Evolutionary conservation across 2,797 vertebrate species (phyloP), one percentile per base, ranked within the genome.

Genomic region (Poeciliopsis paucimaculata): DNA sequence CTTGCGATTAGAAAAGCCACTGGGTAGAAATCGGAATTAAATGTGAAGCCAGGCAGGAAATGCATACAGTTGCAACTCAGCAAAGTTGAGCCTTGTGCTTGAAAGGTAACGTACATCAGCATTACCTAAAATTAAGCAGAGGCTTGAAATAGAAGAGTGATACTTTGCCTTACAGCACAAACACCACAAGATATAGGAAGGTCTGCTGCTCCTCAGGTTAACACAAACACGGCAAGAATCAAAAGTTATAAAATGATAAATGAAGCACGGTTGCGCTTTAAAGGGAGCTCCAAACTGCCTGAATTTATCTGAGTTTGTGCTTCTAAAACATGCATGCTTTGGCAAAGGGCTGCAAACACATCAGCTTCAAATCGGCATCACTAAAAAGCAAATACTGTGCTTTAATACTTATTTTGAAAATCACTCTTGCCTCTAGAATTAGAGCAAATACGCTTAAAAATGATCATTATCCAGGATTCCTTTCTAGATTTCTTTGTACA

Each of bases 1-100:
- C 84, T 83, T 81, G 88, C 75, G 85, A 94, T 95, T 93, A 93
- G 87, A 93, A 92, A 90, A 88, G 71, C 80, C 78, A 81, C 82
- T 81, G 86, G 83, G 76, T 78, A 51, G 72, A 82, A 64, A 43
- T 77, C 78, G 80, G 72, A 84, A 87, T 86, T 73, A 81, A 84
- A 78, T 76, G 60, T 82, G 57, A 81, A 64, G 46, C 31, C 28
- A 62, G 81, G 76, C 51, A 77, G 55, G 53, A 74, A 81, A 86
- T 87, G 87, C 87, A 82, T 82, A 80, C 23, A 81, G 57, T 43
- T 73, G 31, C 78, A 53, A 73, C 36, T 41, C 60, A 49, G 71
- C n/a, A 43, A 72, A 72, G 77, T 23, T n/a, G 45, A 75, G 64
- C 23, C 64, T 41, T 47, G 23, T 55, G 41, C 41, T 55, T 77